Percentiles rank a stretch among this genome's conserved stretches.
Conservation (phyloP, 2,888 invertebrate genomes). For the Anagyrus pseudococci region DNA sequence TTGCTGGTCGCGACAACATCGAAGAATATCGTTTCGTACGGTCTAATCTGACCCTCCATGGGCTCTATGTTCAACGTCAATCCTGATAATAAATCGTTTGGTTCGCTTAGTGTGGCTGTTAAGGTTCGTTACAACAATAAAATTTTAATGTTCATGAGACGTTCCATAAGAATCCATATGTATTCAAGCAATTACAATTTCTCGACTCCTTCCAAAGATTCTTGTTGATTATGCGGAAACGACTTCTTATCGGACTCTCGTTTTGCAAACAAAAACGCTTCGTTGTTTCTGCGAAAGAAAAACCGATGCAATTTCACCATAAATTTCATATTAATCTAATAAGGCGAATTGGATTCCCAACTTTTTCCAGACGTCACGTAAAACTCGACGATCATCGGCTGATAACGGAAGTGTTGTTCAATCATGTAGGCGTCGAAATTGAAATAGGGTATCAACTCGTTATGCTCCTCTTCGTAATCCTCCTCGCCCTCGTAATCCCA, state of each 20-base stretch:
- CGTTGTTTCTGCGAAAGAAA: slow-evolving; percentile 46
- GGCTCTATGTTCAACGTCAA: slow-evolving; percentile 54
- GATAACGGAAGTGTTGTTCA: slow-evolving; percentile 22
- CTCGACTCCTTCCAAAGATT: slow-evolving; percentile 38
- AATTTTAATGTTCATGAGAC: background rate
- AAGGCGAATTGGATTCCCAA: slow-evolving; percentile 3
- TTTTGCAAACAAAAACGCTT: slow-evolving; percentile 58
- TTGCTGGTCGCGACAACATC: slow-evolving; percentile 60
- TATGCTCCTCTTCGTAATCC: too few species aligned
- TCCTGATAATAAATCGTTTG: slow-evolving; percentile 49
- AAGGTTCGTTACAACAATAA: too few species aligned
- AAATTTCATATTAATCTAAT: background rate
- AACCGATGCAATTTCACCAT: background rate
- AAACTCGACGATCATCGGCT: slow-evolving; percentile 28
- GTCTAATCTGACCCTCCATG: slow-evolving; percentile 44
- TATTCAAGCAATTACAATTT: background rate
- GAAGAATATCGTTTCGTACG: slow-evolving; percentile 48
- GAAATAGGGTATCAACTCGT: slow-evolving; percentile 20
- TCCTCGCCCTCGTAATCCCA: background rate
- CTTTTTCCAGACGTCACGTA: slow-evolving; percentile 21
- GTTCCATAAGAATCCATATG: background rate
- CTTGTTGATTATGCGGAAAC: slow-evolving; percentile 45
- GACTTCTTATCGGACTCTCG: slow-evolving; percentile 52
- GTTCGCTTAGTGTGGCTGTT: too few species aligned
- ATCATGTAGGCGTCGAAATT: slow-evolving; percentile 17